A percentile compares a stretch with the other conserved stretches of the same genome.
Conservation (phyloP, 2,797 vertebrate genomes). For the Cephalopachus bancanus region DNA sequence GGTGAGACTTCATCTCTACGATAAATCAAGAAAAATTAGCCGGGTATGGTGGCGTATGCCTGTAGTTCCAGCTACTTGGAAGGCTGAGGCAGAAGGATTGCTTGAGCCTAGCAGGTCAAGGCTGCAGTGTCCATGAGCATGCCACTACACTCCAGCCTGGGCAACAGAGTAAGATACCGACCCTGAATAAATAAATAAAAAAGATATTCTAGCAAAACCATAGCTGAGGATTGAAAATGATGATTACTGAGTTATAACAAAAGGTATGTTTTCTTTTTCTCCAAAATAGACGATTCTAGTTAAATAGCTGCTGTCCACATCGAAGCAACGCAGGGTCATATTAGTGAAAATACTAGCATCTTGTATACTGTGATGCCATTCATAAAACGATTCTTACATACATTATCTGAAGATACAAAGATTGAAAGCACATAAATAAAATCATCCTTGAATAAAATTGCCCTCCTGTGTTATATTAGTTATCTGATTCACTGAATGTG, state of each 20-base stretch:
- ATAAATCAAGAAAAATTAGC: too few relatives aligned
- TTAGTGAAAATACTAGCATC: background rate
- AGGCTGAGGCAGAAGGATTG: too few relatives aligned
- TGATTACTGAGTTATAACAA: background rate
- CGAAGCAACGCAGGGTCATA: background rate
- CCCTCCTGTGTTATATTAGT: background rate
- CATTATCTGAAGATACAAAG: background rate
- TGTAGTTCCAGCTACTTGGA: too few relatives aligned
- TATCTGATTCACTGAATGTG: too few relatives aligned
- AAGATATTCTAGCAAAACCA: too few relatives aligned
- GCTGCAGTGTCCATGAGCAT: too few relatives aligned
- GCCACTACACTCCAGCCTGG: too few relatives aligned
- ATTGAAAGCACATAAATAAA: background rate
- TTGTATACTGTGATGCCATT: background rate
- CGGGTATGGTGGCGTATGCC: too few relatives aligned
- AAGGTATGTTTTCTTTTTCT: background rate
- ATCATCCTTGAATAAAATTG: rapidly evolving
- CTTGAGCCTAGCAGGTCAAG: too few relatives aligned
- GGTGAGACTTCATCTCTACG: too few relatives aligned
- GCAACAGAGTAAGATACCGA: too few relatives aligned
- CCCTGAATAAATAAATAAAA: too few relatives aligned
- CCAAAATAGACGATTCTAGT: background rate
- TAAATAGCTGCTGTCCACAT: background rate
- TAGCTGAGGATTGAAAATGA: background rate
- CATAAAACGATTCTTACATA: rapidly evolving